Percentiles rank a stretch among this genome's conserved stretches.
These are phyloP conservation scores for Eumaeus atala DNA, from an alignment of 1,140 invertebrate genomes.

Conservation along the genomic window DNA sequence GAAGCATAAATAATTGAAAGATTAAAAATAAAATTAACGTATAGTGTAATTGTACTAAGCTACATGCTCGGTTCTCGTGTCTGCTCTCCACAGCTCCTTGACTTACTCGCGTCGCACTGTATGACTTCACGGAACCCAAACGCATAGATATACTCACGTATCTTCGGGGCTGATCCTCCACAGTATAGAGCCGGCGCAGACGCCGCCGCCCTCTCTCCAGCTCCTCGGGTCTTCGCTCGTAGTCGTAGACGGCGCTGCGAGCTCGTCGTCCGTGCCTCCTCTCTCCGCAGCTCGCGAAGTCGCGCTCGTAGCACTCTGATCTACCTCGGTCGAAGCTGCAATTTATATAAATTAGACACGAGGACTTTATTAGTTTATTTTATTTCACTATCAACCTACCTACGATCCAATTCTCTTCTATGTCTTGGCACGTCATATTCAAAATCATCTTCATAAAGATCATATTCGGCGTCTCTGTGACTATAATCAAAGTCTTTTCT, in stretches of 20 bases:
- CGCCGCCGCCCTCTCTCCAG: conserved; percentile 23
- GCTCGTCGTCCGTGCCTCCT: conserved; percentile 40
- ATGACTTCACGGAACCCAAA: background rate
- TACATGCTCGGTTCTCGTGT: too few relatives aligned
- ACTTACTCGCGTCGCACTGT: too few relatives aligned
- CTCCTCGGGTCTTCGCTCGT: conserved; percentile 37
- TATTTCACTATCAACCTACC: conserved; percentile 26
- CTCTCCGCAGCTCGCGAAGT: conserved; percentile 30
- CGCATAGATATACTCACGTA: conserved; percentile 22
- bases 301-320: conserved; percentile 53
- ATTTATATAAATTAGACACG: background rate
- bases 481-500: conserved; percentile 39
- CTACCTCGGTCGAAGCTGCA: conserved; percentile 42
- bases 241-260: conserved; percentile 50
- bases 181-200: conserved; percentile 42
- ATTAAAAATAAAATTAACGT: too few relatives aligned
- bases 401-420: conserved; percentile 35
- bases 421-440: conserved; percentile 47
- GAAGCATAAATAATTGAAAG: too few relatives aligned
- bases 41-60: too few relatives aligned
- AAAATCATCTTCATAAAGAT: conserved; percentile 59
- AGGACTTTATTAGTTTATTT: background rate
- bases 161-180: conserved; percentile 37
- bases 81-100: too few relatives aligned
- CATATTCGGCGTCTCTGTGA: conserved; percentile 54